Evolutionary conservation across 1,140 invertebrate species (phyloP).

Genomic region (Nasonia vitripennis): DNA sequence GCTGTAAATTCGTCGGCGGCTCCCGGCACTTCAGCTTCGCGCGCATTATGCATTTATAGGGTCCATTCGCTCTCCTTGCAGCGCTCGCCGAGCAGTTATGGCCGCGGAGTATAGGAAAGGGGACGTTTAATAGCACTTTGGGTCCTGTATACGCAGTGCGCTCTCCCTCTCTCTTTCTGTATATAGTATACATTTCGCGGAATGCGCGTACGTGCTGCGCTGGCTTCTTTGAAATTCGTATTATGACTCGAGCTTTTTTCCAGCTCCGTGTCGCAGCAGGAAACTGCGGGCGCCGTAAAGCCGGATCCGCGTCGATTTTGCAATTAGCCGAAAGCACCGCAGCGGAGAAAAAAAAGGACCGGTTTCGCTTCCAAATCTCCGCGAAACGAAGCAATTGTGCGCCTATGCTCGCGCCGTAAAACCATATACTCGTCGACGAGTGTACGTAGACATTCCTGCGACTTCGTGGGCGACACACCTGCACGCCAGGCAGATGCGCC

Average conservation of each 20-base stretch:
- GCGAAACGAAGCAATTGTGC: background rate
- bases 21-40: background rate
- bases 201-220: background rate
- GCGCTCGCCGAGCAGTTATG: background rate
- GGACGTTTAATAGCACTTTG: constrained; percentile 41
- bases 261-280: background rate
- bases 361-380: background rate
- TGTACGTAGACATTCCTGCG: background rate
- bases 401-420: background rate
- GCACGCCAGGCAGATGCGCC: background rate
- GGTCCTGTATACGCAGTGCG: background rate
- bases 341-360: background rate
- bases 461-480: constrained; percentile 8
- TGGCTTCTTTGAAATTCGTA: background rate
- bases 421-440: background rate
- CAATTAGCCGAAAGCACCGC: background rate
- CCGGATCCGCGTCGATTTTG: too few relatives aligned
- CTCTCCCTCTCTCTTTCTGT: too few relatives aligned
- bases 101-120: background rate
- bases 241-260: background rate
- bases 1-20: constrained; percentile 40
- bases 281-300: too few relatives aligned
- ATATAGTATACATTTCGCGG: background rate
- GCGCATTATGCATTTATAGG: constrained; percentile 47
- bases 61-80: constrained; percentile 9